These are phyloP conservation scores for Carapus acus DNA, from an alignment of 2,797 vertebrate genomes.

Conservation along the genomic window DNA sequence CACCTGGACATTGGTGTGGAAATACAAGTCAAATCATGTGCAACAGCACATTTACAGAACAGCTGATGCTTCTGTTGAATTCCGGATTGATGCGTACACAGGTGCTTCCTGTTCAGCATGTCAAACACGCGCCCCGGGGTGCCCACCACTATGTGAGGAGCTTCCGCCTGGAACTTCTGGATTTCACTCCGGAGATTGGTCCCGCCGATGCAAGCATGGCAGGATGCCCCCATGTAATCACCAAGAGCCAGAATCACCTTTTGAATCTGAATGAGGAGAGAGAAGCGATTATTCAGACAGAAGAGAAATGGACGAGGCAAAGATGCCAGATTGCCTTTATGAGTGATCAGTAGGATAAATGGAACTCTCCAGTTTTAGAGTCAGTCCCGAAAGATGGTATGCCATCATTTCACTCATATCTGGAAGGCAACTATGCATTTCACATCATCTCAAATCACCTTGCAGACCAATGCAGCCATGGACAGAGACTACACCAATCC, in stretches of 20 bases:
- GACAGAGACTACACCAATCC: conserved; percentile 73
- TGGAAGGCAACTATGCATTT: conserved; percentile 20
- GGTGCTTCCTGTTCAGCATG: conserved; percentile 89
- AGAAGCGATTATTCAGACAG: neutral
- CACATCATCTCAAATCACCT: conserved; percentile 30
- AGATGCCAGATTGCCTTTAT: conserved; percentile 4
- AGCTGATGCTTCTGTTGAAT: too few species aligned
- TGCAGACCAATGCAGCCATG: conserved; percentile 72
- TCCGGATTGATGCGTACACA: conserved; percentile 76
- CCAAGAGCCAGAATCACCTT: conserved; percentile 97
- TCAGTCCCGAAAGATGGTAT: conserved; percentile 99
- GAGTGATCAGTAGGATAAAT: conserved; percentile 83
- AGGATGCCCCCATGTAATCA: conserved; percentile 96
- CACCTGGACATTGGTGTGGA: conserved; percentile 61
- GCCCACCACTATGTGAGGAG: conserved; percentile 94
- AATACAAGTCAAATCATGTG: neutral
- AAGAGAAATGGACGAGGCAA: neutral
- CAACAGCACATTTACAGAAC: neutral
- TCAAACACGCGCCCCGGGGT: conserved; percentile 96
- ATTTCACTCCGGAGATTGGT: conserved; percentile 94
- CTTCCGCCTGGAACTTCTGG: conserved; percentile 89
- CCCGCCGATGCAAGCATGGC: conserved; percentile 95
- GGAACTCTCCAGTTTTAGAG: conserved; percentile 79
- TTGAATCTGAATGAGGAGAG: conserved; percentile 79
- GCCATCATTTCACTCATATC: conserved; percentile 87